Evolutionary conservation across 92 coral and sea anemone species (phyloP).

Genomic region (Bergia sp.): DNA sequence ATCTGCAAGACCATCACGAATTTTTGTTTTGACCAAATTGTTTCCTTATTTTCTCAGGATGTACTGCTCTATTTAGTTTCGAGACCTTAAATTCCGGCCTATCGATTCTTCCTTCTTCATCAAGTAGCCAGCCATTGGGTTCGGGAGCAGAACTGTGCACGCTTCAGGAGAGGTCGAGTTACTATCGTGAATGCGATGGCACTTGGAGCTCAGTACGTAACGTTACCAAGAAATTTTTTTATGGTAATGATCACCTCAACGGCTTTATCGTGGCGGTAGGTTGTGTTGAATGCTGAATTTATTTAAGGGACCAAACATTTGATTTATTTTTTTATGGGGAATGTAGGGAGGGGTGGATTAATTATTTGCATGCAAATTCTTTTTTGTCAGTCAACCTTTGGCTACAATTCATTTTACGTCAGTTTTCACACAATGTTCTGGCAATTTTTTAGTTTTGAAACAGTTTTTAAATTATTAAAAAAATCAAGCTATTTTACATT

Average conservation of each 20-base stretch:
- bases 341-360: too few relatives aligned
- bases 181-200: slow-evolving; percentile 21
- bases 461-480: too few relatives aligned
- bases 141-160: not conserved
- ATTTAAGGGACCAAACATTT: not conserved
- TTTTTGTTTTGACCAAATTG: not conserved
- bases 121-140: not conserved
- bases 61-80: not conserved
- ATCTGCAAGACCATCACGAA: too few relatives aligned
- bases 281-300: not conserved
- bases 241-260: not conserved
- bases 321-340: too few relatives aligned
- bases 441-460: too few relatives aligned
- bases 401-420: not conserved
- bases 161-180: not conserved
- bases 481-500: too few relatives aligned
- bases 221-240: not conserved
- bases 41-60: not conserved
- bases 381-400: too few relatives aligned
- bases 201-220: slow-evolving; percentile 11
- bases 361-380: too few relatives aligned
- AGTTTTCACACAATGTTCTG: too few relatives aligned
- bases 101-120: slow-evolving; percentile 2
- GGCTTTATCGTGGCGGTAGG: not conserved
- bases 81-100: slow-evolving; percentile 21